Evolutionary conservation across 2,888 invertebrate genomes (phyloP), one percentile per base, ranked within the genome.

Genomic region (Xestoiulus laeticollis): DNA sequence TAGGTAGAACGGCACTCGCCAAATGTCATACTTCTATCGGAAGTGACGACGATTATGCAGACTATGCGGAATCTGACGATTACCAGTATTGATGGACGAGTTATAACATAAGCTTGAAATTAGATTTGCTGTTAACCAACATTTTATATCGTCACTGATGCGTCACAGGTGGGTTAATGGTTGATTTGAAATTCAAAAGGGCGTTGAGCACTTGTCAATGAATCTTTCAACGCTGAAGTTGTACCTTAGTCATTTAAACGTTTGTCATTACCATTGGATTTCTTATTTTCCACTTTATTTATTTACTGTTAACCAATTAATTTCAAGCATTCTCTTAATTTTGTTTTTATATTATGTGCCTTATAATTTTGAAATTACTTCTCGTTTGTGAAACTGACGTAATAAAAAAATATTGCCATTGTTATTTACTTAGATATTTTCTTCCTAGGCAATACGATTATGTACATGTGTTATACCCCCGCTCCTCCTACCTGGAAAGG

Each of bases 61-160:
- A 89, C 48, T 89, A 89, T 85, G 89, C 89, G 14, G 89, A 89
- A 68, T 89, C 89, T 22, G 89, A 89, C 59, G 89, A 89, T 85
- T 89, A 89, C 53, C 89, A 89, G 87, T 89, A 89, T 85, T 89
- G 85, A 89, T 12, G 26, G 44, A 44, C 6, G 22, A 84, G 32
- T 84, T 32, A 6, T 84, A 26, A 68, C 5, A 12, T 26, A 68
- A 68, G 68, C 0, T 12, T 5, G 26, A 26, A 59, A 16, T n/a
- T 59, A n/a, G 6, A 59, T 59, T 59, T 59, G 59, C 8, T 26
- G 10, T 48, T 48, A 16, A 48, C 48, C 48, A 6, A n/a, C 19
- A 68, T 48, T 12, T 0, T 48, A 12, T 19, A 48, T 48, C 48
- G 48, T 48, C 19, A 12, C 12, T 14, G 12, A 12, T 3, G 14